Conservation (phyloP, 2,888 invertebrate species). For the Acrobasis consociella region DNA sequence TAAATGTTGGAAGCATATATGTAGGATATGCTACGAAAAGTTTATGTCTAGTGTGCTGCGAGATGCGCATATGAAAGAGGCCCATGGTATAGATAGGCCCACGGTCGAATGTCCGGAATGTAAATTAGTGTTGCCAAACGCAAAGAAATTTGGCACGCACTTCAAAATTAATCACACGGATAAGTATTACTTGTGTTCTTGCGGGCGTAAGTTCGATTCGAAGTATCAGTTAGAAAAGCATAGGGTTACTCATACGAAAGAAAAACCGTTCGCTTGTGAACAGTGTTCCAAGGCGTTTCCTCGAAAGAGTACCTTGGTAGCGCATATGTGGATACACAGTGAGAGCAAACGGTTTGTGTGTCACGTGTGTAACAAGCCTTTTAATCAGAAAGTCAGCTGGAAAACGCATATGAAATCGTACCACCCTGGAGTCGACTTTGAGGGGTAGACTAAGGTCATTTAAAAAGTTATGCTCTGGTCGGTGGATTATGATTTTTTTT, state of each 20-base stretch:
- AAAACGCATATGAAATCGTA: conserved; percentile 49
- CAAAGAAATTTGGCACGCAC: conserved; percentile 48
- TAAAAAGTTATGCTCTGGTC: too few relatives aligned
- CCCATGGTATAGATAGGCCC: conserved; percentile 50
- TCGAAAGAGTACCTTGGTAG: conserved; percentile 57
- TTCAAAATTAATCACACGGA: conserved; percentile 57
- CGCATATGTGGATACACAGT: conserved; percentile 69
- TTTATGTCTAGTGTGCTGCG: conserved; percentile 51
- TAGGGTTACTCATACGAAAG: conserved; percentile 70
- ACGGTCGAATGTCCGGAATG: conserved; percentile 57
- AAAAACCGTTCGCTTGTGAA: conserved; percentile 70
- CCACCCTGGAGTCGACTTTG: conserved; percentile 27
- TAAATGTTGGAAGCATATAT: conserved; percentile 54
- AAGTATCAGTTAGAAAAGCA: conserved; percentile 71
- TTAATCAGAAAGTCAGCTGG: conserved; percentile 58
- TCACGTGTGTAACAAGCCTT: conserved; percentile 54
- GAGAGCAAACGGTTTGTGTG: conserved; percentile 60
- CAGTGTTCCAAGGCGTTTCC: conserved; percentile 68
- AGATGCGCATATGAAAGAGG: conserved; percentile 48
- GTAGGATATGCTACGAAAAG: conserved; percentile 52
- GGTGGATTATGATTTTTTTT: too few relatives aligned
- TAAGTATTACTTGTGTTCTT: conserved; percentile 52
- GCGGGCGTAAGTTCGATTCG: conserved; percentile 64
- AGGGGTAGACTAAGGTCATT: too few relatives aligned
- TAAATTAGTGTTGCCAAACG: conserved; percentile 45